phyloP scores from a whole-genome alignment of 2,113 vertebrate species.

The Corvus hawaiiensis region DNA sequence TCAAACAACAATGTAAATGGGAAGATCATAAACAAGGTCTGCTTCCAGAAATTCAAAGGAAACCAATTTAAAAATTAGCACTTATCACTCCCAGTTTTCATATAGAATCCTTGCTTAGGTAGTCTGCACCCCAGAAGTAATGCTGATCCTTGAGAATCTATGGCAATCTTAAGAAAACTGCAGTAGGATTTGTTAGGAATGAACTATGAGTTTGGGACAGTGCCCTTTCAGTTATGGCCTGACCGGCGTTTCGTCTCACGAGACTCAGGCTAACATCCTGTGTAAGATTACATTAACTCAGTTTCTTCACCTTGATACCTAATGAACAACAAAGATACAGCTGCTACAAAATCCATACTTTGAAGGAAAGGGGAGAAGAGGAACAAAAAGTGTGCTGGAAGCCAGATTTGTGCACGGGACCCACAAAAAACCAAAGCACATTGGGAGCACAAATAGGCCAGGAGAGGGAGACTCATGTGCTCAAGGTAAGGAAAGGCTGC shows the following conservation, averaged over 20 bases:
- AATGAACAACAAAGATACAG: neutral
- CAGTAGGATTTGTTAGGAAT: constrained; percentile 39
- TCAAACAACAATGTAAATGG: constrained; percentile 22
- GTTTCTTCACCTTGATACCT: neutral
- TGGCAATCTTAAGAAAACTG: constrained; percentile 29
- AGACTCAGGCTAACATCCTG: neutral
- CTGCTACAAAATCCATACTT: neutral
- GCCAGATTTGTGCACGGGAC: neutral
- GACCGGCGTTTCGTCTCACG: neutral
- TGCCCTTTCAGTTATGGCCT: neutral
- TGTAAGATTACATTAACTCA: neutral
- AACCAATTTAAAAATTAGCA: neutral
- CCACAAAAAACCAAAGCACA: neutral
- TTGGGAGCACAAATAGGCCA: neutral
- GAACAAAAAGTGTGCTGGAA: neutral
- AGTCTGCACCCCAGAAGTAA: neutral
- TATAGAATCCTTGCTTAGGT: neutral
- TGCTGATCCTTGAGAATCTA: constrained; percentile 16
- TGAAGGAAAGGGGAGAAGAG: neutral
- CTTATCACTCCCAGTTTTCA: neutral
- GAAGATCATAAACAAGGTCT: neutral
- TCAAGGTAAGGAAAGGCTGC: neutral
- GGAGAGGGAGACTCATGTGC: neutral
- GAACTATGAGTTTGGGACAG: neutral
- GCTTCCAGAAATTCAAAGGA: neutral